Evolutionary conservation across 2,113 vertebrate species (phyloP).

Genomic region (Eira barbara): DNA sequence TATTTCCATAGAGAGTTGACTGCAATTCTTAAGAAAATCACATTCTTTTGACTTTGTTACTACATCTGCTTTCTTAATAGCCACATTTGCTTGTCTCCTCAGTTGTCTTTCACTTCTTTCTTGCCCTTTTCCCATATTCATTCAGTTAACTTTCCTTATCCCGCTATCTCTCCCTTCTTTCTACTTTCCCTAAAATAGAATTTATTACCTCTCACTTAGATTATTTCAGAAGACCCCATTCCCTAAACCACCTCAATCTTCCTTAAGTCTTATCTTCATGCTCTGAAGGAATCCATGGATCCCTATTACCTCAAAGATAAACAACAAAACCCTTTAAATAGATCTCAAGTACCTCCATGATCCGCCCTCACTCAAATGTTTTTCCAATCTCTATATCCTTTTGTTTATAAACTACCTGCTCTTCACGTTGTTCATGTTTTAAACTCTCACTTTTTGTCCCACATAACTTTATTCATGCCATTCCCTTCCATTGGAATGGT

Average conservation of each 20-base stretch:
- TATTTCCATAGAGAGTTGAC: constrained; percentile 41
- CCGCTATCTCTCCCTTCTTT: background rate
- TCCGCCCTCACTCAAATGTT: background rate
- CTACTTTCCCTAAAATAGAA: background rate
- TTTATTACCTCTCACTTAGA: background rate
- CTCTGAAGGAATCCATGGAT: background rate
- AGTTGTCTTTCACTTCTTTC: background rate
- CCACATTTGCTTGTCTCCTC: background rate
- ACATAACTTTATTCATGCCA: background rate
- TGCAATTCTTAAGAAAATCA: background rate
- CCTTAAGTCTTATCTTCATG: background rate
- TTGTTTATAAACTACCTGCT: background rate
- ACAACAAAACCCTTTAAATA: background rate
- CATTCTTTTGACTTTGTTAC: background rate
- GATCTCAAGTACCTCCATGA: background rate
- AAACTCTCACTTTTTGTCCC: background rate
- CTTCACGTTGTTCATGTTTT: background rate
- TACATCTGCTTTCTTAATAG: background rate
- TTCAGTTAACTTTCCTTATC: background rate
- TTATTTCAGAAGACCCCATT: background rate
- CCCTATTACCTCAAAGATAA: background rate
- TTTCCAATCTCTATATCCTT: background rate
- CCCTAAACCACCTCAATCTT: background rate
- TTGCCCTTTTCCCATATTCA: background rate
- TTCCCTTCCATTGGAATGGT: background rate